A percentile compares a stretch with the other conserved stretches of the same genome.
These are phyloP conservation scores for Pyrrhosoma nymphula DNA, from an alignment of 2,888 invertebrate genomes.

Conservation along the genomic window DNA sequence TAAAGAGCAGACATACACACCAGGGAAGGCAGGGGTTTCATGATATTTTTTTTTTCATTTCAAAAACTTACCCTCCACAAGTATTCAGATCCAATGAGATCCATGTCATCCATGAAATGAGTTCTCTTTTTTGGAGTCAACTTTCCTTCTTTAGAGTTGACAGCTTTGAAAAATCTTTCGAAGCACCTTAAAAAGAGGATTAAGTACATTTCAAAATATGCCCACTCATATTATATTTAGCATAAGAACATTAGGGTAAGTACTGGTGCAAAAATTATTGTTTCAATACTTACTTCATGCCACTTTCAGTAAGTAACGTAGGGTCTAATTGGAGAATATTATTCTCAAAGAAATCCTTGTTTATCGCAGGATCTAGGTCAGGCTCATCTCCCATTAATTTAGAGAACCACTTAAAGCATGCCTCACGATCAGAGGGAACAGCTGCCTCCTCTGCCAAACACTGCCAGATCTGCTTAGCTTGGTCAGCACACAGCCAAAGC, in stretches of 20 bases:
- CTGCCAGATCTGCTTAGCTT: conserved; percentile 98
- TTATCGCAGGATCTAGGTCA: conserved; percentile 97
- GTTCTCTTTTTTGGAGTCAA: conserved; percentile 91
- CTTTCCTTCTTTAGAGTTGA: conserved; percentile 96
- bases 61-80: conserved; percentile 88
- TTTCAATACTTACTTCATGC: conserved; percentile 87
- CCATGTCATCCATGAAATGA: conserved; percentile 94
- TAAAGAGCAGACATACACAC: too few species aligned
- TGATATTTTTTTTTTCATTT: too few species aligned
- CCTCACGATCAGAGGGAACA: conserved; percentile 94
- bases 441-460: conserved; percentile 96
- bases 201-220: conserved; percentile 54
- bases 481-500: conserved; percentile 97
- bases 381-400: conserved; percentile 98
- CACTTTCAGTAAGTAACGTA: conserved; percentile 93
- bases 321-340: conserved; percentile 96
- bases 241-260: background rate
- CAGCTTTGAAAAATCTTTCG: conserved; percentile 94
- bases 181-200: conserved; percentile 79
- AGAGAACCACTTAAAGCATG: conserved; percentile 99
- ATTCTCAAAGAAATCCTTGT: conserved; percentile 96
- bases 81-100: conserved; percentile 97
- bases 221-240: conserved; percentile 43
- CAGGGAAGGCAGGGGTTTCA: too few species aligned
- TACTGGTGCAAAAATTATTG: conserved; percentile 67